Evolutionary conservation across 2,113 vertebrate species (phyloP).

Genomic region (Pseudopipra pipra): DNA sequence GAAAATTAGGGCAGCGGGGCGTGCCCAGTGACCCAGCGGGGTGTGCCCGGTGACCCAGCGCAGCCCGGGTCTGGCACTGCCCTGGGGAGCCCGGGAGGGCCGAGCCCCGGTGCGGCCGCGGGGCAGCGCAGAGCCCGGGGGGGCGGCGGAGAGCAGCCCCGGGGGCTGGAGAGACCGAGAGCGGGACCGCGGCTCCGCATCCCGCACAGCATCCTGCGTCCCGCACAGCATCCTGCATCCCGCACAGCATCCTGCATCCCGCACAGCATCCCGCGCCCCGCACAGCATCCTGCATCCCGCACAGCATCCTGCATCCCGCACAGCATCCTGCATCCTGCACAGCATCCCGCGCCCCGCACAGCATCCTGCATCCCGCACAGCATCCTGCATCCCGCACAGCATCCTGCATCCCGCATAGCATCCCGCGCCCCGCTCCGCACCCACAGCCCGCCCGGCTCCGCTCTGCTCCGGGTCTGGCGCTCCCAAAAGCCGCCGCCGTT

Average conservation of each 20-base stretch:
- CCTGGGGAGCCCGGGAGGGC: not conserved
- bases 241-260: not conserved
- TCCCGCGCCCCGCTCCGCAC: not conserved
- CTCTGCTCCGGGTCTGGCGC: not conserved
- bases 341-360: not conserved
- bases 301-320: not conserved
- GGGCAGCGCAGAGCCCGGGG: not conserved
- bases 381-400: not conserved
- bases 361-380: not conserved
- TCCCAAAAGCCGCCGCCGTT: accelerated
- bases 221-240: not conserved
- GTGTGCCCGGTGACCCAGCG: not conserved
- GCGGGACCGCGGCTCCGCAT: no score
- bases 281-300: not conserved
- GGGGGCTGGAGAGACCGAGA: not conserved
- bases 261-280: not conserved
- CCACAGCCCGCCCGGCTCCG: not conserved
- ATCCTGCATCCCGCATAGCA: not conserved
- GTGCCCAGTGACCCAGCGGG: accelerated
- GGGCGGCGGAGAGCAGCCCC: not conserved
- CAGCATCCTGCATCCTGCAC: not conserved
- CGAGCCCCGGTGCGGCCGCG: not conserved
- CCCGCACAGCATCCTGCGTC: no score
- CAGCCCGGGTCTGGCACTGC: accelerated
- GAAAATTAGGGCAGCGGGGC: not conserved